Percentiles rank a stretch among this genome's conserved stretches.
Evolutionary conservation across 2,113 vertebrate genomes (phyloP).

Genomic region (Poeciliopsis occidentalis): DNA sequence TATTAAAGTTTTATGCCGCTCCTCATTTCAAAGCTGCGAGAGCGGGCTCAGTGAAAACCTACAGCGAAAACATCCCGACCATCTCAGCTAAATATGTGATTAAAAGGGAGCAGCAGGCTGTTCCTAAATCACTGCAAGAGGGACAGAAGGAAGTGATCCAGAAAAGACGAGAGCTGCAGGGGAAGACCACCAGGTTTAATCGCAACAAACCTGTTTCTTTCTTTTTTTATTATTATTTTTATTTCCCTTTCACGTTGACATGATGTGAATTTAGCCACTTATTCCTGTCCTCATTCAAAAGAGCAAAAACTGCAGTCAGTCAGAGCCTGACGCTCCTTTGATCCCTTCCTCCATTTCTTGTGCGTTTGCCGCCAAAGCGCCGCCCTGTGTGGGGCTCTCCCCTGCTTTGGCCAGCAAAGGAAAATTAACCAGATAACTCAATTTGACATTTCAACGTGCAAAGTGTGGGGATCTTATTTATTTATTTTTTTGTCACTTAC

Average conservation of each 20-base stretch:
- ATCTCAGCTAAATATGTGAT: conserved; percentile 52
- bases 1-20: conserved; percentile 44
- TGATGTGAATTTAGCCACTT: conserved; percentile 2
- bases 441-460: conserved; percentile 51
- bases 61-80: conserved; percentile 16
- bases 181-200: not conserved
- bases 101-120: conserved; percentile 32
- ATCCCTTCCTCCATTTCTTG: conserved; percentile 25
- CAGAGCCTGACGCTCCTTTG: conserved; percentile 5
- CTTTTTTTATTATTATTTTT: not conserved
- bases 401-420: conserved; percentile 10
- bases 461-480: conserved; percentile 6
- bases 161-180: not conserved
- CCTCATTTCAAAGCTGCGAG: conserved; percentile 16
- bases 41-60: conserved; percentile 21
- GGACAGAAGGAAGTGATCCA: not conserved
- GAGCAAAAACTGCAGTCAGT: conserved; percentile 17
- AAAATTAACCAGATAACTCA: conserved; percentile 60
- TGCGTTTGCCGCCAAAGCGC: conserved; percentile 23
- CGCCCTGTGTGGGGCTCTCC: not conserved
- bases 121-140: conserved; percentile 21
- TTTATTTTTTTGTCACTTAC: conserved; percentile 64
- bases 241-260: not conserved
- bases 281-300: conserved; percentile 25
- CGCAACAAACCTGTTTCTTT: not conserved